phyloP scores from a whole-genome alignment of 2,797 vertebrate species.

The Phrynocephalus forsythii region DNA sequence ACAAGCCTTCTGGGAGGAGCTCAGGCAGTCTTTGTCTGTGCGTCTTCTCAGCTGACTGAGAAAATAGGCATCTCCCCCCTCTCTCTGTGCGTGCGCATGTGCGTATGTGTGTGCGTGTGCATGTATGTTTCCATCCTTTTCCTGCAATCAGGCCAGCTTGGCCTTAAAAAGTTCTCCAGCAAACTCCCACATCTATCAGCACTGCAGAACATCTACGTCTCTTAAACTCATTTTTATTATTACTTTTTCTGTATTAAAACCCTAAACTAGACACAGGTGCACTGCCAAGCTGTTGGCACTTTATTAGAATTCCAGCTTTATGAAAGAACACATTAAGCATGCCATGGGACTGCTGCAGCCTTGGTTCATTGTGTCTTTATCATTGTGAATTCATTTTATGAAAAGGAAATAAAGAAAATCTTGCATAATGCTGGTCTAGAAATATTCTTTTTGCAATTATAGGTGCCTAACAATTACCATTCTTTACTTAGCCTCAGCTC shows the following conservation, averaged over 20 bases:
- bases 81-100: no score
- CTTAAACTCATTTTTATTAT: neutral
- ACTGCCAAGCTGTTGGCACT: slow-evolving; percentile 39
- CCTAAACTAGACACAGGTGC: slow-evolving; percentile 28
- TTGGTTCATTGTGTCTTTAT: slow-evolving; percentile 37
- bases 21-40: no score
- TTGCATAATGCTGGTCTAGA: slow-evolving; percentile 29
- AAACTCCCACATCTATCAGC: neutral
- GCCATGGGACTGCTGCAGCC: slow-evolving; percentile 26
- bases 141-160: neutral
- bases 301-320: slow-evolving; percentile 55
- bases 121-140: no score
- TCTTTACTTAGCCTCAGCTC: slow-evolving; percentile 45
- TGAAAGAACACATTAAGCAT: slow-evolving; percentile 41
- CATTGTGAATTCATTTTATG: slow-evolving; percentile 36
- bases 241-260: slow-evolving; percentile 42
- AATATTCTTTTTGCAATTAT: slow-evolving; percentile 42
- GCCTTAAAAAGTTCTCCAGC: no score
- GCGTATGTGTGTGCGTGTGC: no score
- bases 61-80: no score
- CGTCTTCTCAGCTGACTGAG: no score
- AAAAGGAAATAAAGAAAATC: slow-evolving; percentile 42
- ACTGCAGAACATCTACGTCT: neutral
- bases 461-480: neutral
- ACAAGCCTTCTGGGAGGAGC: no score